A percentile compares a stretch with the other conserved stretches of the same genome.
These are phyloP conservation scores for Sarcophaga peregrina DNA, from an alignment of 1,140 invertebrate species.

Conservation along the genomic window DNA sequence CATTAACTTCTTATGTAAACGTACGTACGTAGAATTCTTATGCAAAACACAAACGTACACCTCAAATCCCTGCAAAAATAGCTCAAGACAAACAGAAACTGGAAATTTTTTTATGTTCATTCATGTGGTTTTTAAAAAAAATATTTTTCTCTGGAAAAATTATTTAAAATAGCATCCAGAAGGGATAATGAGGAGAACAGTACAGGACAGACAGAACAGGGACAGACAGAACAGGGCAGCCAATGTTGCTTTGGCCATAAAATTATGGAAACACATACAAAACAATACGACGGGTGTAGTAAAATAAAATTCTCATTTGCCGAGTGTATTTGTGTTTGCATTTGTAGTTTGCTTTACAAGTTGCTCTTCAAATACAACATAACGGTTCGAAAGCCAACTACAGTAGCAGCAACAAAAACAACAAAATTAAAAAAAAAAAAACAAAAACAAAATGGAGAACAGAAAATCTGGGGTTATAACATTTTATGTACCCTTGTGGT, in stretches of 20 bases:
- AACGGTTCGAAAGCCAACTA: no score
- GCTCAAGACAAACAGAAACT: background rate
- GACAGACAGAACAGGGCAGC: background rate
- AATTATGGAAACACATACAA: background rate
- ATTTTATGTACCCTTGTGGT: slow-evolving; percentile 15
- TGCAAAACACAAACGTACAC: background rate
- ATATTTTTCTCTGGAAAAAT: no score
- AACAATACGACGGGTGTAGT: background rate
- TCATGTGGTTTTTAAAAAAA: background rate
- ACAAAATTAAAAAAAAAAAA: background rate
- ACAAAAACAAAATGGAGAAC: background rate
- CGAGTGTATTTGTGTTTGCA: background rate
- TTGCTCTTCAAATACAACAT: no score
- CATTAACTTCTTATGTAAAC: background rate
- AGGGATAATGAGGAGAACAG: no score
- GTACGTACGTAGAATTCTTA: background rate
- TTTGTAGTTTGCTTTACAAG: background rate
- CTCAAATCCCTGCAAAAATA: background rate
- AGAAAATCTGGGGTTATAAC: background rate
- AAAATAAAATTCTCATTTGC: no score
- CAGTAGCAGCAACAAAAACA: no score
- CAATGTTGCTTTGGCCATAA: background rate
- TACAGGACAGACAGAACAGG: background rate
- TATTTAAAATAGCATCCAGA: no score
- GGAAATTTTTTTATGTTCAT: background rate